These are phyloP conservation scores for Cyprinella venusta DNA, from an alignment of 2,797 vertebrate genomes.

Conservation along the genomic window DNA sequence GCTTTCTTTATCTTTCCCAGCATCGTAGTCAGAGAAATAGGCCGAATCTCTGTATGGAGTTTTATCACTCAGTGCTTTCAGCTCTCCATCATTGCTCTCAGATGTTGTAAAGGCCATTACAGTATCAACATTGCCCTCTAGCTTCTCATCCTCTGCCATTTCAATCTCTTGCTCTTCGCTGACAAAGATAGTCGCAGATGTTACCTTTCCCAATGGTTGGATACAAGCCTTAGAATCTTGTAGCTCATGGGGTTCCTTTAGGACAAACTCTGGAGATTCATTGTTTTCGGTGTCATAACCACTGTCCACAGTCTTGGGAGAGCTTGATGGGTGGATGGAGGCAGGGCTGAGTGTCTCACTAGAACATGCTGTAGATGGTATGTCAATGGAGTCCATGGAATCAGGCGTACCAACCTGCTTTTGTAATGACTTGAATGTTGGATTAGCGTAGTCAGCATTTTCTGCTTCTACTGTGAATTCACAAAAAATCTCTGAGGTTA, in stretches of 20 bases:
- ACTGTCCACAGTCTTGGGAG: slow-evolving; percentile 90
- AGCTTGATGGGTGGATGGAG: slow-evolving; percentile 75
- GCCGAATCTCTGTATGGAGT: slow-evolving; percentile 93
- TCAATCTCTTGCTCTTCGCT: slow-evolving; percentile 47
- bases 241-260: slow-evolving; percentile 86
- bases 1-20: slow-evolving; percentile 73
- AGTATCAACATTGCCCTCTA: slow-evolving; percentile 55
- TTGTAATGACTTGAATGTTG: slow-evolving; percentile 82
- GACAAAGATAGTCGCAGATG: slow-evolving; percentile 59
- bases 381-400: slow-evolving; percentile 88
- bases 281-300: slow-evolving; percentile 98
- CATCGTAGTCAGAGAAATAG: slow-evolving; percentile 94
- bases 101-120: slow-evolving; percentile 62
- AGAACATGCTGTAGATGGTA: slow-evolving; percentile 82
- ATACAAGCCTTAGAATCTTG: slow-evolving; percentile 73
- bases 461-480: slow-evolving; percentile 75
- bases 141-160: slow-evolving; percentile 37
- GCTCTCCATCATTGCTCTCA: slow-evolving; percentile 72
- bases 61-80: slow-evolving; percentile 78
- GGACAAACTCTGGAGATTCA: slow-evolving; percentile 94
- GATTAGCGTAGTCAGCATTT: slow-evolving; percentile 69
- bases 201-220: slow-evolving; percentile 68
- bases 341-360: slow-evolving; percentile 82
- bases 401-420: slow-evolving; percentile 88
- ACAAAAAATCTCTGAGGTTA: slow-evolving; percentile 83